A percentile compares a stretch with the other conserved stretches of the same genome.
Conservation (phyloP, 2,888 invertebrate genomes). For the Heliconius hortense region DNA sequence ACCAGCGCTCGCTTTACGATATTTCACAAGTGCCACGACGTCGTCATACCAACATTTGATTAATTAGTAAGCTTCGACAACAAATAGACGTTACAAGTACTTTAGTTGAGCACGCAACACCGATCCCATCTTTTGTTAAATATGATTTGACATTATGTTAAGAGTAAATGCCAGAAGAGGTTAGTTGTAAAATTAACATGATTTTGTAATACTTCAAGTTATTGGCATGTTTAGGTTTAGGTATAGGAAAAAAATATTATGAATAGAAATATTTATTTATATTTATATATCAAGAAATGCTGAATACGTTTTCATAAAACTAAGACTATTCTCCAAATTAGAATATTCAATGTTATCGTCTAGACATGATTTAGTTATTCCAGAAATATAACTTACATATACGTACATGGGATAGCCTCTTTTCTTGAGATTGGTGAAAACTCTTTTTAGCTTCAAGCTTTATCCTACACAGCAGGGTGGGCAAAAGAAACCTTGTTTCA, state of each 20-base stretch:
- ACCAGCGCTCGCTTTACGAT: not conserved
- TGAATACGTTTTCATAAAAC: too few relatives aligned
- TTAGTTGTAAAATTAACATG: constrained; percentile 15
- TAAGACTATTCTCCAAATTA: too few relatives aligned
- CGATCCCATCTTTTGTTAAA: constrained; percentile 27
- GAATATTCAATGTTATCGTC: too few relatives aligned
- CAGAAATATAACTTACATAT: too few relatives aligned
- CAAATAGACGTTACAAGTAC: constrained; percentile 4
- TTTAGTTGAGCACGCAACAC: not conserved
- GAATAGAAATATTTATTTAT: too few relatives aligned
- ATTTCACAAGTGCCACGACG: not conserved
- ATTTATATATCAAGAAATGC: too few relatives aligned
- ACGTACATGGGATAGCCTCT: too few relatives aligned
- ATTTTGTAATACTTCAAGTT: not conserved
- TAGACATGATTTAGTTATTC: too few relatives aligned
- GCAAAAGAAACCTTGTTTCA: too few relatives aligned
- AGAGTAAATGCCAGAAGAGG: constrained; percentile 25
- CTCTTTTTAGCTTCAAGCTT: too few relatives aligned
- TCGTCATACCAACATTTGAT: not conserved
- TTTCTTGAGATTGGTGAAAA: too few relatives aligned
- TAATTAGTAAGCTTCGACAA: constrained; percentile 5
- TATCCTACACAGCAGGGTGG: too few relatives aligned
- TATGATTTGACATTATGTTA: constrained; percentile 28
- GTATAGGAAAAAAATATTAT: not conserved
- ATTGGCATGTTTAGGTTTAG: not conserved